Evolutionary conservation across 2,888 invertebrate species (phyloP).

Genomic region (Drosophila vallismaia): DNA sequence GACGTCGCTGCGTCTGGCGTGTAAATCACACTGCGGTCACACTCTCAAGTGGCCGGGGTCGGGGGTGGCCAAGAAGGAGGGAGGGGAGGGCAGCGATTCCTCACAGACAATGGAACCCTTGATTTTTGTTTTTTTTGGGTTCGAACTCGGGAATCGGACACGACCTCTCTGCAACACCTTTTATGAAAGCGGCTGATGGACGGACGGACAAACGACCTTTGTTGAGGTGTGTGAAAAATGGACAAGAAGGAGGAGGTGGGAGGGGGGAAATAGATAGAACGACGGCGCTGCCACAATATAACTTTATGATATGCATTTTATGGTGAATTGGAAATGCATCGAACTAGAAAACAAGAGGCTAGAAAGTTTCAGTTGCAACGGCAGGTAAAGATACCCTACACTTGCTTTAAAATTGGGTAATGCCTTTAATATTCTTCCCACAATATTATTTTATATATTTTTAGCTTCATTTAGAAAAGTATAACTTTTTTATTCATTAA

Average conservation of each 20-base stretch:
- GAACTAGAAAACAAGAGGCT: slow-evolving; percentile 35
- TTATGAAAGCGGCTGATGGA: slow-evolving; percentile 41
- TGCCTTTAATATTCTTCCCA: not conserved
- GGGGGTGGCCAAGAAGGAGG: slow-evolving; percentile 6
- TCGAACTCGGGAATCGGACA: slow-evolving; percentile 52
- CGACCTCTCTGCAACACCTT: slow-evolving; percentile 60
- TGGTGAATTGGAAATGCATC: slow-evolving; percentile 69
- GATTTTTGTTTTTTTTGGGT: slow-evolving; percentile 39
- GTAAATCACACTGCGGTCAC: slow-evolving; percentile 80
- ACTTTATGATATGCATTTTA: slow-evolving; percentile 77
- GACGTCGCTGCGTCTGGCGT: slow-evolving; percentile 65
- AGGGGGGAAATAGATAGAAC: slow-evolving; percentile 24
- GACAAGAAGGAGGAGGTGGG: slow-evolving; percentile 39
- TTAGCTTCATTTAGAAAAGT: not conserved
- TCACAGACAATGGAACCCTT: slow-evolving; percentile 70
- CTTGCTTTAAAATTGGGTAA: too few relatives aligned
- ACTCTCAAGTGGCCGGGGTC: slow-evolving; percentile 72
- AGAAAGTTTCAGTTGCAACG: slow-evolving; percentile 52
- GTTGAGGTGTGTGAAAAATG: slow-evolving; percentile 62
- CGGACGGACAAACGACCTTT: slow-evolving; percentile 66
- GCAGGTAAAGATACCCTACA: slow-evolving; percentile 36
- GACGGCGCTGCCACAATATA: slow-evolving; percentile 69
- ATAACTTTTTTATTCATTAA: not conserved
- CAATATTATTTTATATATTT: not conserved
- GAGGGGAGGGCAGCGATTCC: slow-evolving; percentile 47